Evolutionary conservation across 2,888 invertebrate species (phyloP).

Genomic region (Thecophora atra): DNA sequence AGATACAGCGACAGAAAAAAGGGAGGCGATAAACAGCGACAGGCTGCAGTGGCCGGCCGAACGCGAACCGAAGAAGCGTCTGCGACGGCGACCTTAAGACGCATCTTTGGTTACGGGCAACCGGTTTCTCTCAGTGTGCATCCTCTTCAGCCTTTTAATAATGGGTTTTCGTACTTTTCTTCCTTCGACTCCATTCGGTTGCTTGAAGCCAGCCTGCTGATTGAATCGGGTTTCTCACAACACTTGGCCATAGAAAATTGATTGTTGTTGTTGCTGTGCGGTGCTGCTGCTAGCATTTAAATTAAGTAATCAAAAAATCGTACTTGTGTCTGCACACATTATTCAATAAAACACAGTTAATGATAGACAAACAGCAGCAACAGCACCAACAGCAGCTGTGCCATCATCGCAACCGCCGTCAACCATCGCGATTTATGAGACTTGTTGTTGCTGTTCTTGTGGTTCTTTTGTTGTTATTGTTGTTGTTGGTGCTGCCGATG

Average conservation of each 20-base stretch:
- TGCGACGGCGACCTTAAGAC: neutral
- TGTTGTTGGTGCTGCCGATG: conserved; percentile 1
- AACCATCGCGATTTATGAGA: neutral
- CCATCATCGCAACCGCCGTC: neutral
- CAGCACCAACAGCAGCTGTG: conserved; percentile 10
- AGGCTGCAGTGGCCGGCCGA: too few relatives aligned
- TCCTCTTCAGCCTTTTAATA: neutral
- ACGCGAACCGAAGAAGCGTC: neutral
- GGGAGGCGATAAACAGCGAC: neutral
- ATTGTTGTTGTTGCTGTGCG: conserved; percentile 23
- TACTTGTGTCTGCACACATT: conserved; percentile 30
- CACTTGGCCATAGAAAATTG: conserved; percentile 19
- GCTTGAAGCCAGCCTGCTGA: neutral
- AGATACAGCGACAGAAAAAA: neutral
- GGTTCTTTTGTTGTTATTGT: conserved; percentile 1
- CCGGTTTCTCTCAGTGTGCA: conserved; percentile 18
- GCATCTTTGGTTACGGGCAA: conserved; percentile 12
- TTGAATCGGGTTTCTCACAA: conserved; percentile 25
- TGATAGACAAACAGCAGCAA: conserved; percentile 22
- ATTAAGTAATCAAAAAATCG: conserved; percentile 32
- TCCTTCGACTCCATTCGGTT: too few relatives aligned
- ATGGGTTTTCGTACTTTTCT: too few relatives aligned
- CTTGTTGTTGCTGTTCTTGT: neutral
- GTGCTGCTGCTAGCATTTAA: conserved; percentile 22
- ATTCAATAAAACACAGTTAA: conserved; percentile 29